These are phyloP conservation scores for Orius laevigatus DNA, from an alignment of 1,140 invertebrate species.

Conservation along the genomic window DNA sequence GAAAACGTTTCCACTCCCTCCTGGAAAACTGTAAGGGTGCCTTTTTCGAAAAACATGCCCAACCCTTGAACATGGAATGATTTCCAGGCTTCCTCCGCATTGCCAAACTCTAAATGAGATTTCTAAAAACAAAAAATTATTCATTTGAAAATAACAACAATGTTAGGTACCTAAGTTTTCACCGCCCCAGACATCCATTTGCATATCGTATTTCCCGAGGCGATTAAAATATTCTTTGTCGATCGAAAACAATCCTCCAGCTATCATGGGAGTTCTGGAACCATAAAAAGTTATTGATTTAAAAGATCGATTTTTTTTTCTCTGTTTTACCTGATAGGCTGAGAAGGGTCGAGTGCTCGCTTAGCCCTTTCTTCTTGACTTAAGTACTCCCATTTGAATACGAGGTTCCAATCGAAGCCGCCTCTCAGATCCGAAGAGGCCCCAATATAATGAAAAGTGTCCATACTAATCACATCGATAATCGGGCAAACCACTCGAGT, in stretches of 20 bases:
- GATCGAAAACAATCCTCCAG: conserved; percentile 87
- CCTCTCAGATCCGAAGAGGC: conserved; percentile 78
- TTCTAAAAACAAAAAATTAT: conserved; percentile 29
- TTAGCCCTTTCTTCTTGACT: conserved; percentile 62
- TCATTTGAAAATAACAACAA: neutral
- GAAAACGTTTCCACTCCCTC: conserved; percentile 79
- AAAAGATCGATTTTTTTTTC: neutral
- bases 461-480: conserved; percentile 96
- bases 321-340: conserved; percentile 39
- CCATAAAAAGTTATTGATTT: neutral
- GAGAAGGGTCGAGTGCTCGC: conserved; percentile 46
- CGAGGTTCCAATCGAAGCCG: conserved; percentile 96
- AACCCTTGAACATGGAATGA: conserved; percentile 82
- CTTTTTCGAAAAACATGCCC: conserved; percentile 87
- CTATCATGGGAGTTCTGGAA: conserved; percentile 77
- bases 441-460: conserved; percentile 92
- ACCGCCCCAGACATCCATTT: conserved; percentile 93
- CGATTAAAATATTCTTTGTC: conserved; percentile 81
- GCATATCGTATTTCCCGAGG: conserved; percentile 90
- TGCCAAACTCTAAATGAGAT: conserved; percentile 82
- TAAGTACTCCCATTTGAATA: conserved; percentile 90
- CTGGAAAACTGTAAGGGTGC: conserved; percentile 89
- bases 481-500: conserved; percentile 84
- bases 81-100: conserved; percentile 85
- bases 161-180: conserved; percentile 52